Evolutionary conservation across 2,888 invertebrate genomes (phyloP).

Genomic region (Falcaria lacertinaria): DNA sequence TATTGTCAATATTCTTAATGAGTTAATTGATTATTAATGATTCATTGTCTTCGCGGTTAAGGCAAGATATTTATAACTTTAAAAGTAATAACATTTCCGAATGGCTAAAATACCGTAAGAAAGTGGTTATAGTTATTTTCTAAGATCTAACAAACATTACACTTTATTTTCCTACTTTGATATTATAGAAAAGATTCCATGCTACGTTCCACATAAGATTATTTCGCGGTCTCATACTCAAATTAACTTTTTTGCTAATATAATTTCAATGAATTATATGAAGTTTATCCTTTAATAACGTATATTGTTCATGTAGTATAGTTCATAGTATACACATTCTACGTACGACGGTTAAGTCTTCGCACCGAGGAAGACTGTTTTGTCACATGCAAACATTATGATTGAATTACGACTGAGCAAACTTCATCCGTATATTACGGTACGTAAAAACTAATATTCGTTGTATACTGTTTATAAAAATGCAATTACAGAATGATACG

Average conservation of each 20-base stretch:
- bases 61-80: background rate
- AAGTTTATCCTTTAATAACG: too few relatives aligned
- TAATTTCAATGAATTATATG: too few relatives aligned
- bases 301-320: too few relatives aligned
- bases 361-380: conserved; percentile 6
- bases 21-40: background rate
- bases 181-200: too few relatives aligned
- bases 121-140: too few relatives aligned
- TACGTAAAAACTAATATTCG: conserved; percentile 21
- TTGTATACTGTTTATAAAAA: conserved; percentile 35
- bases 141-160: too few relatives aligned
- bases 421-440: conserved; percentile 5
- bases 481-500: conserved; percentile 16
- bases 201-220: too few relatives aligned
- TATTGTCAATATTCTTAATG: conserved; percentile 4
- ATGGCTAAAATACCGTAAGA: too few relatives aligned
- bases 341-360: background rate
- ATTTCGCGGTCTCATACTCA: too few relatives aligned
- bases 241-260: too few relatives aligned
- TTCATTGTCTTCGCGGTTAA: background rate
- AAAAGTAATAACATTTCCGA: too few relatives aligned
- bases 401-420: conserved; percentile 17
- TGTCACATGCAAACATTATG: conserved; percentile 13
- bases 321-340: background rate
- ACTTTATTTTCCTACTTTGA: too few relatives aligned